Base-by-base conservation (phyloP, 2,888 invertebrate species). In the Pammene aurita region DNA sequence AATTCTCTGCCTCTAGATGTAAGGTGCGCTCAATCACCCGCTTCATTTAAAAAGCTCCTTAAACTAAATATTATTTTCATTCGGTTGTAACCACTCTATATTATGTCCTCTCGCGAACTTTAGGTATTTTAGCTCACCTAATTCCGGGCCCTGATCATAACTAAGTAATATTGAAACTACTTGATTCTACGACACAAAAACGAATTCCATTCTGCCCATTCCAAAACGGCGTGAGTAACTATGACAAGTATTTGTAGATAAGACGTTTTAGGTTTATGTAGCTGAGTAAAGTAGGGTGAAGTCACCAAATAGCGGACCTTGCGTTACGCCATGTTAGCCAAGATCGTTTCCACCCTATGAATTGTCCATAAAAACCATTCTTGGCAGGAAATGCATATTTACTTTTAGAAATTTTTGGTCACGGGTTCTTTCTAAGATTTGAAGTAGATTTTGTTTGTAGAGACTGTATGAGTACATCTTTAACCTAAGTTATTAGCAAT, bases 311-410 rank as follows among this genome's bases (percentile, higher is more conserved):
- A 44, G 58, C 14, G 14, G 44, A 14, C 44, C 42, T 41, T 57
- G 41, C 58, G 58, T 58, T 58, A 44, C 58, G 58, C 58, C n/a
- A 10, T 34, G 44, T 44, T 58, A 14, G 44, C 26, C 18, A 26
- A 58, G 44, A 54, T 44, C 44, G 58, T 58, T 58, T 14, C 44
- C 58, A 58, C 44, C 44, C 58, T 44, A 14, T 34, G 41, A 58
- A 58, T 44, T 58, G 7, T 34, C 58, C 44, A 58, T 58, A 58
- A 58, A 58, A 34, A 34, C 9, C 44, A 58, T 58, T 58, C 13
- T 26, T 18, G 57, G 18, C 18, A 41, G 57, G 58, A 44, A 58
- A 44, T 58, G 58, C 44, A 44, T n/a, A 26, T 58, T 26, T 58
- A 26, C 26, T 58, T 44, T 54, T n/a, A 10, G 34, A 58, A 57